These are phyloP conservation scores for Peromyscus eremicus DNA, from an alignment of 2,797 vertebrate genomes.

Conservation along the genomic window DNA sequence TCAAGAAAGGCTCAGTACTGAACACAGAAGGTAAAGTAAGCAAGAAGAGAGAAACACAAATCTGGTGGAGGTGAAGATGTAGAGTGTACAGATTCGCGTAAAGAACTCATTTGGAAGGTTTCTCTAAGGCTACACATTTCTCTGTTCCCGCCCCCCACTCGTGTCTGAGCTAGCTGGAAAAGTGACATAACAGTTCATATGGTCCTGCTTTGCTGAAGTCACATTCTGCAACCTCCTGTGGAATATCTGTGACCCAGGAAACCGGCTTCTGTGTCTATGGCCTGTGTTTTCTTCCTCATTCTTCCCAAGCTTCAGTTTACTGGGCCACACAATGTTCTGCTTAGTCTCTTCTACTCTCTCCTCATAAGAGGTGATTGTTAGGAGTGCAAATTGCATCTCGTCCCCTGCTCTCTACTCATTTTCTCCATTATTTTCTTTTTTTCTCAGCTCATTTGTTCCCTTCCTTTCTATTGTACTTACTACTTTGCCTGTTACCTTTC, in stretches of 20 bases:
- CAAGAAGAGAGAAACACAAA: background rate
- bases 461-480: background rate
- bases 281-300: background rate
- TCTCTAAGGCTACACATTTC: background rate
- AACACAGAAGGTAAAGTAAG: background rate
- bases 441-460: background rate
- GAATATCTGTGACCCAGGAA: background rate
- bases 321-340: background rate
- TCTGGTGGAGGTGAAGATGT: background rate
- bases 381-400: background rate
- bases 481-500: accelerated
- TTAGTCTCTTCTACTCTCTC: background rate
- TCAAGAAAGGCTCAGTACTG: background rate
- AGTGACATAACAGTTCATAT: background rate
- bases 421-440: background rate
- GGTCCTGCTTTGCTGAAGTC: background rate
- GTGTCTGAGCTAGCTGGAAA: background rate
- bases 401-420: background rate
- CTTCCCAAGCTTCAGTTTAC: background rate
- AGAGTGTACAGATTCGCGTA: background rate
- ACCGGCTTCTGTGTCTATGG: background rate
- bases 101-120: background rate
- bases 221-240: background rate
- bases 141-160: background rate
- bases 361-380: background rate